Base-by-base conservation (phyloP, 2,888 invertebrate genomes). In the Chymomyza procnemis region DNA sequence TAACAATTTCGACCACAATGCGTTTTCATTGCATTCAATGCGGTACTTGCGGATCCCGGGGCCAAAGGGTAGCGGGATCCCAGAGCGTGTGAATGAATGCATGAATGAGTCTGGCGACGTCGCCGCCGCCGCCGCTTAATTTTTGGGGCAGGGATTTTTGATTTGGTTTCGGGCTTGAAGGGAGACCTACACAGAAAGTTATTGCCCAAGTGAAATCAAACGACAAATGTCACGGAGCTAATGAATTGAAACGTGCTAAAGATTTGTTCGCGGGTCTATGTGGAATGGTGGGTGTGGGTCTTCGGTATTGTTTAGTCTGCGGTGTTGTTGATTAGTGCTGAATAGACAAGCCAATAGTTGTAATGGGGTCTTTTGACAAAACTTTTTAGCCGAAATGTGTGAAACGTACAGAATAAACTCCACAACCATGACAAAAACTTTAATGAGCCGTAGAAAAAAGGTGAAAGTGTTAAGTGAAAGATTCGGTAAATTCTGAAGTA, bases 1-100 rank as follows among this genome's bases (percentile, higher is more conserved):
- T 84, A 84, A 84, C 86, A 84, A 84, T 84, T 84, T 85, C 81
- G 86, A 84, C 83, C 83, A 85, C 83, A 84, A 84, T 84, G 83
- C 83, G 84, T 80, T 84, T 85, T 84, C 84, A 84, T 70, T 79
- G 83, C 79, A 73, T 55, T 61, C 18, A 34, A 64, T 41, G 34
- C 12, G 34, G 12, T 41, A 12, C 34, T 41, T 41, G 34, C 34
- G 34, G 34, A 41, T 12, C 34, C 34, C 34, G 34, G 34, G 34
- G 34, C 12, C 34, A 41, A 41, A 41, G 34, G 58, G 66, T 67
- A 34, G 41, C 64, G 74, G 67, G 34, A 12, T 9, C 34, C 34
- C 34, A 41, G 69, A 84, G 78, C 79, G 85, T 81, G 81, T 81
- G 81, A 78, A 76, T 84, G 81, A 81, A 81, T 82, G 82, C 78